A percentile compares a stretch with the other conserved stretches of the same genome.
Conservation (phyloP, 2,113 vertebrate genomes). For the Melierax canorus region DNA sequence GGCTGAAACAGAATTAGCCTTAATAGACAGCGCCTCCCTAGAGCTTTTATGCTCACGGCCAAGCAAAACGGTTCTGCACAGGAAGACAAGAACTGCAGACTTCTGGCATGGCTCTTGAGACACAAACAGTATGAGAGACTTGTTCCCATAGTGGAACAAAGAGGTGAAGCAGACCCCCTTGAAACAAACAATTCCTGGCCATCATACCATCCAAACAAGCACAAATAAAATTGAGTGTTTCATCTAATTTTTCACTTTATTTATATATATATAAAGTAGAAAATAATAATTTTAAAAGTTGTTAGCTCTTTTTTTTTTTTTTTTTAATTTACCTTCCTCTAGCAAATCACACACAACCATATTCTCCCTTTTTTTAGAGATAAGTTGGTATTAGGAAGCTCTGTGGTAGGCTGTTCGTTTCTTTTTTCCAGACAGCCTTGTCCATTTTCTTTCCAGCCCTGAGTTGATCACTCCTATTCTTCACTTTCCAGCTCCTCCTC, state of each 20-base stretch:
- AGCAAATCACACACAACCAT: neutral
- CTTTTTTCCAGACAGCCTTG: neutral
- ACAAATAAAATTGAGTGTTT: neutral
- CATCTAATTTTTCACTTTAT: neutral
- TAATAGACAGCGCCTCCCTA: constrained; percentile 41
- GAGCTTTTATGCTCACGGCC: constrained; percentile 39
- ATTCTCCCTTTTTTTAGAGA: neutral
- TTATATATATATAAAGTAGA: neutral
- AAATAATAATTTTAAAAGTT: neutral
- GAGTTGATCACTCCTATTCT: neutral
- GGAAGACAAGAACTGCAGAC: constrained; percentile 58
- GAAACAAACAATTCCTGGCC: constrained; percentile 8
- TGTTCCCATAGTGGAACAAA: constrained; percentile 32
- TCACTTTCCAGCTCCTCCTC: neutral
- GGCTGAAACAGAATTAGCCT: constrained; percentile 42
- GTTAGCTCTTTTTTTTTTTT: neutral
- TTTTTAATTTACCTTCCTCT: neutral
- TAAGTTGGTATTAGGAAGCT: neutral
- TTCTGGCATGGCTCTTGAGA: constrained; percentile 49
- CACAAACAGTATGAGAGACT: constrained; percentile 25
- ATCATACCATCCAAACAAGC: neutral
- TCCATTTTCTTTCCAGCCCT: neutral
- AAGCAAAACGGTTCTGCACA: constrained; percentile 44
- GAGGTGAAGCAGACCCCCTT: neutral
- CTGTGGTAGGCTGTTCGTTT: neutral